Evolutionary conservation across 2,113 vertebrate genomes (phyloP), one percentile per base, ranked within the genome.

Genomic region (Pelmatolapia mariae): DNA sequence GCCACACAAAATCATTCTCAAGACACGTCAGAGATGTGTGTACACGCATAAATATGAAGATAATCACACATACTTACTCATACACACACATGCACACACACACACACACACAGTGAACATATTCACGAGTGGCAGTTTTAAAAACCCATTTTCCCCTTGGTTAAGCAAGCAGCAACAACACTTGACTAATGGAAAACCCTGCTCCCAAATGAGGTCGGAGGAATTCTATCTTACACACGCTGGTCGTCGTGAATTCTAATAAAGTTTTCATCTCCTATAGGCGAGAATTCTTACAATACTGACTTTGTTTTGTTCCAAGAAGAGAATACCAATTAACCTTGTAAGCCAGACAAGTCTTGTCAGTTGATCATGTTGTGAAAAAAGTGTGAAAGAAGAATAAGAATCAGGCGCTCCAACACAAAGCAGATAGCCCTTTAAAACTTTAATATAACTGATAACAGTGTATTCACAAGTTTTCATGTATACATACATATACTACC

Each of bases 71-170:
- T 80, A 56, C 59, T 36, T 81, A 59, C 53, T 61, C 80, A 82
- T 73, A 45, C 22, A 45, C 59, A 31, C 53, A 26, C 78, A 63
- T 53, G 59, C 85, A 80, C 82, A 76, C 61, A 85, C 82, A 79
- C 59, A 71, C 84, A 80, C 76, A 86, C 83, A 87, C 92, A 88
- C 36, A 84, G 29, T 59, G 83, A 94, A 94, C 93, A 94, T 94
- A 94, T 93, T 95, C 92, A 91, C 82, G 90, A 95, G 91, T 93
- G 91, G 92, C 89, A 94, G 91, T 95, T 95, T 95, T 95, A 95
- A 96, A 96, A 96, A 96, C 91, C 94, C 92, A 96, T 96, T 95
- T 96, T 96, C 94, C 89, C 87, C 96, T 96, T 96, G 96, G 94
- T 95, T 95, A 96, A 95, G 95, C 95, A 96, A 95, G 96, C 95